These are phyloP conservation scores for Anguilla japonica DNA, from an alignment of 2,113 vertebrate species.

Conservation along the genomic window DNA sequence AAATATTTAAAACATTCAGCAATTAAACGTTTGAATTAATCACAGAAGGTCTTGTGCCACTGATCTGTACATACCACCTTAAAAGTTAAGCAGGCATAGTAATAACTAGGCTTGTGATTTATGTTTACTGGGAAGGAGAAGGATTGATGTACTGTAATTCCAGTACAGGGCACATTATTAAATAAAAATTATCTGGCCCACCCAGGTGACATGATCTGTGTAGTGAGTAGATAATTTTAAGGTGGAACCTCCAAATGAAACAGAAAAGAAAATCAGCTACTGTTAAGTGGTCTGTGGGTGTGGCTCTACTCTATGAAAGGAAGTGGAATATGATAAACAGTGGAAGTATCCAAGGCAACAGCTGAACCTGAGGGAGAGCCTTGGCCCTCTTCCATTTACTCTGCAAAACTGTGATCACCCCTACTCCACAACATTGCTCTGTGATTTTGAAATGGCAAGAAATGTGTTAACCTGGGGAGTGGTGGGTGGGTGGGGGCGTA, in stretches of 20 bases:
- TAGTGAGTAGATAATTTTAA: not conserved
- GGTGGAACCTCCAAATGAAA: not conserved
- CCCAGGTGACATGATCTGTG: too few species aligned
- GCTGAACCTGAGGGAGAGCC: too few species aligned
- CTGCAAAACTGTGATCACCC: too few species aligned
- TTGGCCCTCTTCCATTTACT: too few species aligned
- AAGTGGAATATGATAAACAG: conserved; percentile 15
- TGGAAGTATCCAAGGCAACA: conserved; percentile 40
- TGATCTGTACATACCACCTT: not conserved
- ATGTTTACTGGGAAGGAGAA: conserved; percentile 1
- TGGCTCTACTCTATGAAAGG: not conserved
- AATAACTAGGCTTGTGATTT: not conserved
- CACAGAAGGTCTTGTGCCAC: not conserved
- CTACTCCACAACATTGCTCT: too few species aligned
- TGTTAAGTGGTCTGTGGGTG: too few species aligned
- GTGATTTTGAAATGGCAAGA: too few species aligned
- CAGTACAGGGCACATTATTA: not conserved
- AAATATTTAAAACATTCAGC: too few species aligned
- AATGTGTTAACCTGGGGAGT: too few species aligned
- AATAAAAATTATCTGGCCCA: not conserved
- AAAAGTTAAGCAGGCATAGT: conserved; percentile 13
- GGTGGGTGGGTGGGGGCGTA: conserved; percentile 34
- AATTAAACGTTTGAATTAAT: too few species aligned
- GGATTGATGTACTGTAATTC: conserved; percentile 24
- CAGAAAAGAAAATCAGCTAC: too few species aligned